Percentiles rank a stretch among this genome's conserved stretches.
Evolutionary conservation across 1,140 invertebrate species (phyloP).

Genomic region (Lethocerus indicus): DNA sequence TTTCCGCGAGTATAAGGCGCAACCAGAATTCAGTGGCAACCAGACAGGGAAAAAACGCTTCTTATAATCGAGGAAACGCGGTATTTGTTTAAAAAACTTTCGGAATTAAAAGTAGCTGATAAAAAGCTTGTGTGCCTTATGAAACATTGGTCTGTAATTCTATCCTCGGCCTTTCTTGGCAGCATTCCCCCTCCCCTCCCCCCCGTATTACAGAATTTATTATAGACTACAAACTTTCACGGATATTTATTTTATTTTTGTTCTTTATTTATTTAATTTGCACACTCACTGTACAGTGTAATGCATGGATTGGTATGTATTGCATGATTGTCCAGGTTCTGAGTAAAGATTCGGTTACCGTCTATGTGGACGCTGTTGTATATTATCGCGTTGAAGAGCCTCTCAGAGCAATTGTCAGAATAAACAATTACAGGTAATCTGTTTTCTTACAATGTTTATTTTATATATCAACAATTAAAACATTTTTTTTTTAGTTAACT

Average conservation of each 20-base stretch:
- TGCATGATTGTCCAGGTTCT: constrained; percentile 53
- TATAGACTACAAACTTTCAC: too few species aligned
- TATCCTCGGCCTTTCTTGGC: too few species aligned
- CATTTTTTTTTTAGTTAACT: background rate
- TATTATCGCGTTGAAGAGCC: constrained; percentile 82
- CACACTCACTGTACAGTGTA: constrained; percentile 3
- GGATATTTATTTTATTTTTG: background rate
- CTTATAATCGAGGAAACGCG: too few species aligned
- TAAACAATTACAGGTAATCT: constrained; percentile 53
- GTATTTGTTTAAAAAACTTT: too few species aligned
- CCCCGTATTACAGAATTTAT: too few species aligned
- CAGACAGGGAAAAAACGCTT: too few species aligned
- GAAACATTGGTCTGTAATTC: too few species aligned
- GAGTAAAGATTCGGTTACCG: constrained; percentile 84
- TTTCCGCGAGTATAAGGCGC: too few species aligned
- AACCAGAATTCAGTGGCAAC: too few species aligned
- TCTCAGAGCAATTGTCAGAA: constrained; percentile 61
- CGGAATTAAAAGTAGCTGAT: too few species aligned
- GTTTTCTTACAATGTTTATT: background rate
- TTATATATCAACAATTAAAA: background rate
- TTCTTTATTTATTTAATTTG: background rate
- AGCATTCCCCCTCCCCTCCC: too few species aligned
- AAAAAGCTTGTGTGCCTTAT: too few species aligned
- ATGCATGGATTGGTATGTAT: background rate
- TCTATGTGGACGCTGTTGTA: constrained; percentile 81